Evolutionary conservation across 2,797 vertebrate genomes (phyloP), one percentile per base, ranked within the genome.

Genomic region (Mormyrus hasselquistii): DNA sequence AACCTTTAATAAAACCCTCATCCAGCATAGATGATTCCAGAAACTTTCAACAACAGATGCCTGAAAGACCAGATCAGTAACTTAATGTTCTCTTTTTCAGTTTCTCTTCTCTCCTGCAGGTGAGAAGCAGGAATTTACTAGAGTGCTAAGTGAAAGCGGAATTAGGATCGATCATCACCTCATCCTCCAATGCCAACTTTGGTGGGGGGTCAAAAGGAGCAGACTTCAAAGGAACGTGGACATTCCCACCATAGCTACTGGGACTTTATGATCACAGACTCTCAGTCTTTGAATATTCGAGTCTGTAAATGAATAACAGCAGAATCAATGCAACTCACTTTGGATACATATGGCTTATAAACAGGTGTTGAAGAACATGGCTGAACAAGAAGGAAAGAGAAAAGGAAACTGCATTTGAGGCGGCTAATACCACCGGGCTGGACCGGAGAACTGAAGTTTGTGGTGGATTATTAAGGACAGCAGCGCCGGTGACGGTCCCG

Each of bases 101-200:
- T 52, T 16, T 38, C 16, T 76, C 73, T 47, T 76, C 10, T 88
- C 73, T 47, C 9, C 25, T n/a, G 49, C 57, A 86, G 65, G 52
- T 82, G 16, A 62, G n/a, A 38, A 79, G 53, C 53, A 12, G 59
- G 79, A 34, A 55, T 44, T 69, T 84, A 87, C 59, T 57, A 29
- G 16, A 62, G 49, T 49, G 29, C n/a, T 85, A 90, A 91, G 79
- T 85, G 90, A 92, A 88, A 29, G 57, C 84, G 0, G 88, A 90
- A 91, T 92, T 89, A 90, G 62, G 52, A 90, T 87, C 87, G 82
- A 59, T 62, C 19, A 22, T n/a, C 34, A 87, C 69, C 47, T 19
- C 79, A 14, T 25, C 16, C 12, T 38, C 12, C 34, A 38, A 73
- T 73, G 69, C 65, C 12, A 25, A 69, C 65, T 69, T 69, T 69